Conservation (phyloP, 2,888 invertebrate genomes). For the Adelognathus sp. region DNA sequence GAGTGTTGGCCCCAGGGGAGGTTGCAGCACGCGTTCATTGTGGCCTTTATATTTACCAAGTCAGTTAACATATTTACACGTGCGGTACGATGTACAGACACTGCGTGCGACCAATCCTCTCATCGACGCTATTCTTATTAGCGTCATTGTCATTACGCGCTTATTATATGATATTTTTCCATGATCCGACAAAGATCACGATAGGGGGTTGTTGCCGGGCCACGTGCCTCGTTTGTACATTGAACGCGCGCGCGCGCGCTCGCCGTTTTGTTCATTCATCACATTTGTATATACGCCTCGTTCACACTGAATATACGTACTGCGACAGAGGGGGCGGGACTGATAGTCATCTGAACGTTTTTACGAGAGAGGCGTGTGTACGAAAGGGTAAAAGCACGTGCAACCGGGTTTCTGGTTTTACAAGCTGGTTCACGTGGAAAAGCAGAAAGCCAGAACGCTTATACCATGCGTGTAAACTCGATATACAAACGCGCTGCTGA, state of each 20-base stretch:
- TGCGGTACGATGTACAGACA: background rate
- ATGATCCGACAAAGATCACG: background rate
- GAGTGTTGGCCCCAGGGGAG: background rate
- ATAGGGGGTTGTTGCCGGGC: slow-evolving; percentile 23
- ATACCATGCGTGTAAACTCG: background rate
- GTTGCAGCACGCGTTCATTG: background rate
- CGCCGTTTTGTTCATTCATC: background rate
- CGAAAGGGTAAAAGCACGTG: slow-evolving; percentile 33
- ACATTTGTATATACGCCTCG: background rate
- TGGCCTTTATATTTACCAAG: background rate
- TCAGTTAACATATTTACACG: background rate
- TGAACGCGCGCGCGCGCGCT: background rate
- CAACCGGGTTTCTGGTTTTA: background rate
- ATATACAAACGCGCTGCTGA: background rate
- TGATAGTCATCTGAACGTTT: slow-evolving; percentile 30
- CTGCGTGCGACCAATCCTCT: background rate
- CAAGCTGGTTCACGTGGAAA: slow-evolving; percentile 22
- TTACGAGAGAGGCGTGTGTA: background rate
- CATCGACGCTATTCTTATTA: slow-evolving; percentile 44
- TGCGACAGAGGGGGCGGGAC: background rate
- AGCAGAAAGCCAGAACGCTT: slow-evolving; percentile 13
- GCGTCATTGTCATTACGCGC: slow-evolving; percentile 43
- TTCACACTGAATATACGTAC: slow-evolving; percentile 22
- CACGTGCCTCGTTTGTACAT: slow-evolving; percentile 10
- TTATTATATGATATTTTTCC: slow-evolving; percentile 29